A percentile compares a stretch with the other conserved stretches of the same genome.
These are phyloP conservation scores for Zosterops borbonicus DNA, from an alignment of 2,113 vertebrate species.

Conservation along the genomic window DNA sequence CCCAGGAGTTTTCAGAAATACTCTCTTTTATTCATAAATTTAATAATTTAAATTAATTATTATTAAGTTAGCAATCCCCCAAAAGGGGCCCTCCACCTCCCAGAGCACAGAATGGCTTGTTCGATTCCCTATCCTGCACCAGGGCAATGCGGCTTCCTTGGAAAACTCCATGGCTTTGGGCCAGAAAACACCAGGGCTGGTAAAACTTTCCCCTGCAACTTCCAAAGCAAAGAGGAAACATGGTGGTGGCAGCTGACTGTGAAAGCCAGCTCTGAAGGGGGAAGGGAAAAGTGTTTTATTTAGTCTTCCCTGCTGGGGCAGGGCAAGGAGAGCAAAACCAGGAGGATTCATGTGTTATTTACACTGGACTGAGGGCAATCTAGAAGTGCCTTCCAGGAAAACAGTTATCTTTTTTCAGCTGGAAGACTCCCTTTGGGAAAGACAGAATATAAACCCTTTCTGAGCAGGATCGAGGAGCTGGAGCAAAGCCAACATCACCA, in stretches of 20 bases:
- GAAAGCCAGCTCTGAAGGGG: background rate
- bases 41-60: background rate
- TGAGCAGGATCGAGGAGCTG: background rate
- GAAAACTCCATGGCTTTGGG: background rate
- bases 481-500: background rate
- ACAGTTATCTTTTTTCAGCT: background rate
- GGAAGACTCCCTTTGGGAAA: background rate
- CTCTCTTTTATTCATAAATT: background rate
- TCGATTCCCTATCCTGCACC: background rate
- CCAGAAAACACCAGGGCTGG: background rate
- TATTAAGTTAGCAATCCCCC: background rate
- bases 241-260: background rate
- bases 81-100: background rate
- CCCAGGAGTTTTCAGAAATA: background rate
- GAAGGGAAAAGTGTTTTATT: background rate
- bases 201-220: background rate
- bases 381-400: background rate
- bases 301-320: background rate
- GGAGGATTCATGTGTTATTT: background rate
- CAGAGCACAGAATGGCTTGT: background rate
- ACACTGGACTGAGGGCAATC: background rate
- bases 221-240: background rate
- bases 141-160: background rate
- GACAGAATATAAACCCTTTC: background rate
- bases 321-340: background rate